Base-by-base conservation (phyloP, 2,113 vertebrate genomes). In the Excalfactoria chinensis region DNA sequence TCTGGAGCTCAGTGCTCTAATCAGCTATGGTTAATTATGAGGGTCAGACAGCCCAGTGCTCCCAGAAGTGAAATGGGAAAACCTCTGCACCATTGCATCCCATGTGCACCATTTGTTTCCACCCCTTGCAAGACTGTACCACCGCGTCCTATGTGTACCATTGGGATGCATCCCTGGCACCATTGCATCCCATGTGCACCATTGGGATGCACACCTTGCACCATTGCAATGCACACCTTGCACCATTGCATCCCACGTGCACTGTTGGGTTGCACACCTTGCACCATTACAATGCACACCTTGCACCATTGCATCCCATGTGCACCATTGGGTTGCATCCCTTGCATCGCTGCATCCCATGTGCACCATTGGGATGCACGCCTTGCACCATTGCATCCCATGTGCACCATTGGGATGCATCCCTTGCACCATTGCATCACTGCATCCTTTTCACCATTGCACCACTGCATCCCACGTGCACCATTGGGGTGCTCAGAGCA, bases 21-120 rank as follows among this genome's bases (percentile, higher is more conserved):
- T 94, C 94, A 91, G 59, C 30, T 3, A 18, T 84, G 79, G 93
- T 95, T 93, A 91, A 93, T 95, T 91, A 76, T 25, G 41, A 0
- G 70, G 48, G 43, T 68, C 15, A 2, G 2, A 22, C 2, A 43
- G 32, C 60, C 40, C 0, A 5, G 79, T 32, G 53, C 23, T 83
- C 73, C 49, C 3, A 48, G 3, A 37, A 71, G 51, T 17, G 48
- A 32, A 40, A 25, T 17, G 35, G 60, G 60, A 18, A 40, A 62
- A 40, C 25, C 35, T 26, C 51, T n/a, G n/a, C n/a, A n/a, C n/a
- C n/a, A n/a, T n/a, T n/a, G n/a, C n/a, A n/a, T n/a, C n/a, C n/a
- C 25, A 3, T 48, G 25, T 26, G 51, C 51, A 6, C 7, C 8
- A 19, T 3, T 10, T 16, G 53, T 26, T 30, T 51, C 40, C 17